A percentile compares a stretch with the other conserved stretches of the same genome.
phyloP scores from a whole-genome alignment of 2,113 vertebrate genomes.

The Arvicanthis niloticus region DNA sequence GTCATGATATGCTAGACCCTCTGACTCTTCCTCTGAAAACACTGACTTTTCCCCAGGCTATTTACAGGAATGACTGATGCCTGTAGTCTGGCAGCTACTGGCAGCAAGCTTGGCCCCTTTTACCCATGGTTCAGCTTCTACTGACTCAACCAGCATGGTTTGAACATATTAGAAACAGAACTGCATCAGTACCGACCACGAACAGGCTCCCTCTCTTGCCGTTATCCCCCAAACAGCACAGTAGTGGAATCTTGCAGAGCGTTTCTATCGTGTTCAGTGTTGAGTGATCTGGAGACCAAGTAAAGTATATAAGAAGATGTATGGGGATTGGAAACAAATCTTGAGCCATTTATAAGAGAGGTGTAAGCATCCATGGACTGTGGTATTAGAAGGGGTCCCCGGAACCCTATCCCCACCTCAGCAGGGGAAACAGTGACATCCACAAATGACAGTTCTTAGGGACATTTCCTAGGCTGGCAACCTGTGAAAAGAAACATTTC shows the following conservation, averaged over 20 bases:
- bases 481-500: not conserved
- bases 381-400: not conserved
- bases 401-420: not conserved
- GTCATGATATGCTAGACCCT: not conserved
- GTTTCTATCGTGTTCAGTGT: not conserved
- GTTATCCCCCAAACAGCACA: not conserved
- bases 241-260: not conserved
- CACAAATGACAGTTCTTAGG: not conserved
- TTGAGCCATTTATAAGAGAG: not conserved
- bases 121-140: not conserved
- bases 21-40: not conserved
- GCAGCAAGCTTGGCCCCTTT: not conserved
- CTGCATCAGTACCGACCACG: not conserved
- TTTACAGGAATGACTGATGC: not conserved
- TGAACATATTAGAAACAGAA: not conserved
- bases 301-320: not conserved
- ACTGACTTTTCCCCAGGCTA: not conserved
- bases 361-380: too few relatives aligned
- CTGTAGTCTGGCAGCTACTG: accelerated
- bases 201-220: not conserved
- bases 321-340: not conserved
- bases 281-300: not conserved
- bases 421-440: not conserved
- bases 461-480: not conserved
- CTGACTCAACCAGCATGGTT: not conserved